Conservation (phyloP, 2,797 vertebrate species). For the Enteromius treurensis region DNA sequence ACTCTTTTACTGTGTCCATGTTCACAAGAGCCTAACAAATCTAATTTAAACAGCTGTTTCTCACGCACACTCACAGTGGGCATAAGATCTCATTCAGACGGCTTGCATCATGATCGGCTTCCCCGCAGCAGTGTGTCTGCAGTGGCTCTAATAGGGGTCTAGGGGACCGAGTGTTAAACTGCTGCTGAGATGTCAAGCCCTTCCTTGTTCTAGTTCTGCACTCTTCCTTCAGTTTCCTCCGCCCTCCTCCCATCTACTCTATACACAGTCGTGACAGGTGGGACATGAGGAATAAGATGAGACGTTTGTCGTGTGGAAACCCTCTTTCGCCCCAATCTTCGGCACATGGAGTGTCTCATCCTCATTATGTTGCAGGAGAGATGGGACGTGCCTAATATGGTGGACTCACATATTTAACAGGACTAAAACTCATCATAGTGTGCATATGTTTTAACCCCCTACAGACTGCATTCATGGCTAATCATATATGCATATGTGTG, state of each 20-base stretch:
- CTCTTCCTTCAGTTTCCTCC: background rate
- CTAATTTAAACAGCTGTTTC: slow-evolving; percentile 33
- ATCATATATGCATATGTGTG: too few relatives aligned
- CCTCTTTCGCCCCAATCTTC: background rate
- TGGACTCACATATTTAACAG: background rate
- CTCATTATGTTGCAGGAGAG: background rate
- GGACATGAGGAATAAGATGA: slow-evolving; percentile 4
- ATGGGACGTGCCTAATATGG: background rate
- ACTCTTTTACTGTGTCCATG: slow-evolving; percentile 21
- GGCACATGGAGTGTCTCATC: background rate
- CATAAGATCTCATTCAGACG: slow-evolving; percentile 24
- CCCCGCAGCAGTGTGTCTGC: slow-evolving; percentile 23
- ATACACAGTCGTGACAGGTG: background rate
- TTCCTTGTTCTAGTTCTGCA: background rate
- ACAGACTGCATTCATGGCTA: background rate
- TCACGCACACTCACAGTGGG: slow-evolving; percentile 35
- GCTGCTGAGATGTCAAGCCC: slow-evolving; percentile 18
- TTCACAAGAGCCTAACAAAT: slow-evolving; percentile 42
- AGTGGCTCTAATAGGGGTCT: slow-evolving; percentile 21
- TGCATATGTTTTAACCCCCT: background rate
- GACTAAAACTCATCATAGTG: background rate
- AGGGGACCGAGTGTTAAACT: slow-evolving; percentile 4
- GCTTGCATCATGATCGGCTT: slow-evolving; percentile 38
- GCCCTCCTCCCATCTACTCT: background rate
- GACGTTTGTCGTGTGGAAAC: background rate